Conservation (phyloP, 2,797 vertebrate genomes). For the Sylvilagus floridanus region DNA sequence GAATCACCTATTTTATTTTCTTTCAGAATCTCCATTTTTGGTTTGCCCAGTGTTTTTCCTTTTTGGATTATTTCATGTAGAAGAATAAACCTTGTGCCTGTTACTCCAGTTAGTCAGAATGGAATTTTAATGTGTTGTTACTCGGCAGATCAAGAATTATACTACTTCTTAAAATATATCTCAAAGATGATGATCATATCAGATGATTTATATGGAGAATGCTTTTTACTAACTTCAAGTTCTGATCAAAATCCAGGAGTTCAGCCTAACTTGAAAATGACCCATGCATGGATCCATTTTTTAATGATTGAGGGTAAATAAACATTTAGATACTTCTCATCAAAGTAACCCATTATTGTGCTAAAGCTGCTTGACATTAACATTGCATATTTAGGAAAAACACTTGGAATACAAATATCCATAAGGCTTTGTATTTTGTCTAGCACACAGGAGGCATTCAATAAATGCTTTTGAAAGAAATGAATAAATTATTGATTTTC, state of each 20-base stretch:
- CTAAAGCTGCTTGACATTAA: constrained; percentile 5
- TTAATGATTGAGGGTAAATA: background rate
- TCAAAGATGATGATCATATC: background rate
- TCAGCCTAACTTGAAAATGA: background rate
- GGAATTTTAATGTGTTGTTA: background rate
- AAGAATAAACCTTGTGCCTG: background rate
- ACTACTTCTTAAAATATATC: background rate
- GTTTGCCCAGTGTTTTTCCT: background rate
- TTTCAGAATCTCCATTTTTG: background rate
- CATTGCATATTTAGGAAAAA: background rate
- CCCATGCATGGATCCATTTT: background rate
- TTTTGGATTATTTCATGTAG: background rate
- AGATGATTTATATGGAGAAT: background rate
- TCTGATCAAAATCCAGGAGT: background rate
- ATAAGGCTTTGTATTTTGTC: background rate
- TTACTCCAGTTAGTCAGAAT: background rate
- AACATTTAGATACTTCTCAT: background rate
- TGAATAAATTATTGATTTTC: background rate
- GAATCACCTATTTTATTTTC: background rate
- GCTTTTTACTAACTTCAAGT: background rate
- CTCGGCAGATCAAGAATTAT: background rate
- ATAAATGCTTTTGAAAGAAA: background rate
- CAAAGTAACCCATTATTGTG: background rate
- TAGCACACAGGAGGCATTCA: background rate
- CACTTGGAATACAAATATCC: background rate